Conservation (phyloP, 2,113 vertebrate species). For the Phrynocephalus versicolor region DNA sequence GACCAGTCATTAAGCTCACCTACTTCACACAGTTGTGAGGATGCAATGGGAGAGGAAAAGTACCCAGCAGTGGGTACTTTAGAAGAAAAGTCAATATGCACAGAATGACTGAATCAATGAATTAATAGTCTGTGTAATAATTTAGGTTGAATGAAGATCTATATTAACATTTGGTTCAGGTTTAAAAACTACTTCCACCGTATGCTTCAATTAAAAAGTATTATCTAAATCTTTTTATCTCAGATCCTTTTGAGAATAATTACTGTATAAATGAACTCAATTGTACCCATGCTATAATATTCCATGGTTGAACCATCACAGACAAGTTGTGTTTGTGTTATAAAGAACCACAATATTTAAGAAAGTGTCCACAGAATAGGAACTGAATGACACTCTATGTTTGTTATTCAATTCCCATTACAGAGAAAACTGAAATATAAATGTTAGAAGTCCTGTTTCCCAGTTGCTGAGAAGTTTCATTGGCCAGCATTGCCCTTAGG, state of each 20-base stretch:
- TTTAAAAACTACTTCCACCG: not conserved
- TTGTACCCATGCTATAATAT: not conserved
- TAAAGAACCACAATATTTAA: not conserved
- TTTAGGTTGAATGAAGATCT: not conserved
- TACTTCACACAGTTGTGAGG: too few relatives aligned
- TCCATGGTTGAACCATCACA: not conserved
- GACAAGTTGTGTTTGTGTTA: not conserved
- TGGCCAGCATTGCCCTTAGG: not conserved
- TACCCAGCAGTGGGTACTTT: too few relatives aligned
- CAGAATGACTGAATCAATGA: too few relatives aligned
- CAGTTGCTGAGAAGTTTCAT: not conserved
- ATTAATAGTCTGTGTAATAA: too few relatives aligned
- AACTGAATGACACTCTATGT: not conserved
- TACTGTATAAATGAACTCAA: not conserved
- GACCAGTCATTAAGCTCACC: too few relatives aligned
- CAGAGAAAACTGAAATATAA: not conserved
- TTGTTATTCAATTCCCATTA: not conserved
- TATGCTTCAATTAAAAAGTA: not conserved
- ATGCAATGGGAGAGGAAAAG: too few relatives aligned
- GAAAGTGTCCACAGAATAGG: not conserved
- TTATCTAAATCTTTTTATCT: too few relatives aligned
- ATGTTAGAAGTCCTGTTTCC: not conserved
- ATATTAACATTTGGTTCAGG: not conserved
- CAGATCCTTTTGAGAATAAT: not conserved
- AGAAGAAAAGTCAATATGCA: too few relatives aligned